Percentiles rank a stretch among this genome's conserved stretches.
Evolutionary conservation across 2,888 invertebrate genomes (phyloP).

Genomic region (Idaea aversata): DNA sequence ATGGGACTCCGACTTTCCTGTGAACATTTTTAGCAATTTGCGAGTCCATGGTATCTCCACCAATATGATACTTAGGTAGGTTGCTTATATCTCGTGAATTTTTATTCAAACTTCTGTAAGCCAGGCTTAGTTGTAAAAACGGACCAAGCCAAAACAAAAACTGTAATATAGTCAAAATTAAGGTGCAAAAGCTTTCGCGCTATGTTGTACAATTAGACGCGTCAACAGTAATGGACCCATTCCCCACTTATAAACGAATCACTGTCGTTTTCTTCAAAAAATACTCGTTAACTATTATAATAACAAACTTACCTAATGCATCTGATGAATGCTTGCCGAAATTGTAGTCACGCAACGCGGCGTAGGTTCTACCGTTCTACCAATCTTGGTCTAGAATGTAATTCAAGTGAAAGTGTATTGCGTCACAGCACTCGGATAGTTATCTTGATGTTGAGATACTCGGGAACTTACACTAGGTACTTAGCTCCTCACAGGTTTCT

Average conservation of each 20-base stretch:
- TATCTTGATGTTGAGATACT: too few relatives aligned
- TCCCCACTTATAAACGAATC: not conserved
- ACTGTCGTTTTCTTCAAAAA: not conserved
- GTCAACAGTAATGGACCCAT: not conserved
- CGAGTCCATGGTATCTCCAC: not conserved
- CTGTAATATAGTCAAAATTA: too few relatives aligned
- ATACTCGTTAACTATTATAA: not conserved
- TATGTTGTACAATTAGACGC: not conserved
- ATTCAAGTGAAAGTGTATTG: not conserved
- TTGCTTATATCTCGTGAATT: too few relatives aligned
- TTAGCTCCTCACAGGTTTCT: too few relatives aligned
- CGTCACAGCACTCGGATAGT: not conserved
- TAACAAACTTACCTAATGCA: conserved; percentile 1
- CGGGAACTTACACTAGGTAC: too few relatives aligned
- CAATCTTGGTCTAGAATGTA: not conserved
- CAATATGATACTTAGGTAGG: too few relatives aligned
- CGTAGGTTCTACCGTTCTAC: not conserved
- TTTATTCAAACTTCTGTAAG: too few relatives aligned
- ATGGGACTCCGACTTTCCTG: not conserved
- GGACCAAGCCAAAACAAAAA: too few relatives aligned
- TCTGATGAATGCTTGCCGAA: not conserved
- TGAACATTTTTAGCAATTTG: not conserved
- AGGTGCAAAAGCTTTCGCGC: too few relatives aligned
- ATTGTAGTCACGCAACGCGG: not conserved
- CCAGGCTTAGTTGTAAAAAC: too few relatives aligned